These are phyloP conservation scores for Leucoma salicis DNA, from an alignment of 2,888 invertebrate species.

Conservation along the genomic window DNA sequence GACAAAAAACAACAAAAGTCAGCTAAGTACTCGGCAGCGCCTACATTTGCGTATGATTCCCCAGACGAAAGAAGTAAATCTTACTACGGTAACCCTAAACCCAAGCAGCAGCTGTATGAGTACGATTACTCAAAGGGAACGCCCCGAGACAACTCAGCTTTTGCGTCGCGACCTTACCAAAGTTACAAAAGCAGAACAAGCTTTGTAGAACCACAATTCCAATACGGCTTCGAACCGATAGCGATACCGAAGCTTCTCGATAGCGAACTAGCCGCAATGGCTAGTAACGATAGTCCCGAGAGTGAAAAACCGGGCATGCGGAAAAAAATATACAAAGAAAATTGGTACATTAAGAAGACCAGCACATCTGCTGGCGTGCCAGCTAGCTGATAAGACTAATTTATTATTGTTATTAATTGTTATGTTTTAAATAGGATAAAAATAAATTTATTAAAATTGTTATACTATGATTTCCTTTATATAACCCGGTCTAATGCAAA, in stretches of 20 bases:
- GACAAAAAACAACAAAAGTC: constrained; percentile 45
- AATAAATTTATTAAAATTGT: constrained; percentile 24
- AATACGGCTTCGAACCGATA: constrained; percentile 75
- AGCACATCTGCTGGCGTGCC: constrained; percentile 60
- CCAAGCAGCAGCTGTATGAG: constrained; percentile 50
- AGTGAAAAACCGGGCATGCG: constrained; percentile 65
- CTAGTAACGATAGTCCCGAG: constrained; percentile 63
- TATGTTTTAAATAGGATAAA: constrained; percentile 36
- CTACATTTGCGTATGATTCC: constrained; percentile 42
- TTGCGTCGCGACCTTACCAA: constrained; percentile 54
- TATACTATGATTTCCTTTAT: constrained; percentile 7
- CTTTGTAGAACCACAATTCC: constrained; percentile 74
- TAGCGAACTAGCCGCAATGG: constrained; percentile 70
- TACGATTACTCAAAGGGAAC: constrained; percentile 57
- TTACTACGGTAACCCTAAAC: constrained; percentile 52
- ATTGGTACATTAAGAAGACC: constrained; percentile 74
- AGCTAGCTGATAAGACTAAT: constrained; percentile 64
- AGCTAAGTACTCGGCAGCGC: constrained; percentile 52
- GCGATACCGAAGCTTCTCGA: constrained; percentile 61
- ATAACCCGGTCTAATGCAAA: background rate
- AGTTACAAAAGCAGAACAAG: constrained; percentile 56
- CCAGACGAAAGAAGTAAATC: constrained; percentile 47
- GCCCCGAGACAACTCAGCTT: constrained; percentile 57
- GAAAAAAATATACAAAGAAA: constrained; percentile 74
- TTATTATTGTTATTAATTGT: constrained; percentile 52